phyloP scores from a whole-genome alignment of 2,797 vertebrate species.

The Hirundo rustica region DNA sequence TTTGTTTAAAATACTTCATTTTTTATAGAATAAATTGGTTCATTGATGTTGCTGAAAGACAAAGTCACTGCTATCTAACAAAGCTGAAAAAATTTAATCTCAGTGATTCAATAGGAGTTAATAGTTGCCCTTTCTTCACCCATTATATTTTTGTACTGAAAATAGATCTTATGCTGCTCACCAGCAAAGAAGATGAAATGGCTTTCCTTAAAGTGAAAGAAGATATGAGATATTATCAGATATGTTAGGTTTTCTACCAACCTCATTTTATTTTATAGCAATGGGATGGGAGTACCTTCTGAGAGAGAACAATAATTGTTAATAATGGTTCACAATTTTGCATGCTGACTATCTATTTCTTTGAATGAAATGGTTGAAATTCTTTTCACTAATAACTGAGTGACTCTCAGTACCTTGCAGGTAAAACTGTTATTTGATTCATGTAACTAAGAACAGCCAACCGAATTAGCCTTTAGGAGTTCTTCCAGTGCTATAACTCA shows the following conservation, averaged over 20 bases:
- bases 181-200: slow-evolving; percentile 53
- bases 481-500: not conserved
- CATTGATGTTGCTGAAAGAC: not conserved
- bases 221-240: slow-evolving; percentile 58
- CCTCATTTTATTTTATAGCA: slow-evolving; percentile 57
- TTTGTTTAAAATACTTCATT: not conserved
- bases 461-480: not conserved
- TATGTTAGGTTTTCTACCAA: slow-evolving; percentile 3
- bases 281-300: slow-evolving; percentile 38
- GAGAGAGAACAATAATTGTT: slow-evolving; percentile 23
- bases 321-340: slow-evolving; percentile 25
- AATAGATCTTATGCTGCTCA: slow-evolving; percentile 26
- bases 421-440: not conserved
- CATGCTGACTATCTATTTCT: not conserved
- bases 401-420: not conserved
- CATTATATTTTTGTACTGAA: slow-evolving; percentile 42
- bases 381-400: not conserved
- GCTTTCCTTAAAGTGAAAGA: slow-evolving; percentile 63
- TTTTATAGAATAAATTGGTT: not conserved
- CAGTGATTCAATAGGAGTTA: slow-evolving; percentile 18
- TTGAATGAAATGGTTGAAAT: slow-evolving; percentile 12
- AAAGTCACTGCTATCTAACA: not conserved
- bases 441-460: not conserved
- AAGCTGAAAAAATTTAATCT: slow-evolving; percentile 23
- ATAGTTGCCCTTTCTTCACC: slow-evolving; percentile 27